phyloP scores from a whole-genome alignment of 2,888 invertebrate species.

The Lysandra coridon region DNA sequence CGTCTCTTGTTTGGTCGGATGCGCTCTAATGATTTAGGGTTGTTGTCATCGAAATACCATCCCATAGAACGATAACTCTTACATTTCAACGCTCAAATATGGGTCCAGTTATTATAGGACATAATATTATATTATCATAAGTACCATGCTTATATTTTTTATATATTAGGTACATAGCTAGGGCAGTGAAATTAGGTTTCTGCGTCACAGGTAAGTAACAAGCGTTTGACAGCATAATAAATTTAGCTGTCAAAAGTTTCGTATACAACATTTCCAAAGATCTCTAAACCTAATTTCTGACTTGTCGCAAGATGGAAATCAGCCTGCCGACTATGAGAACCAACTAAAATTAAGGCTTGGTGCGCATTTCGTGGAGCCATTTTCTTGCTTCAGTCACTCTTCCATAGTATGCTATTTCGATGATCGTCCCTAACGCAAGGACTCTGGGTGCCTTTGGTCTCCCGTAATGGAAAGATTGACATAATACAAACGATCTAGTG shows the following conservation, averaged over 20 bases:
- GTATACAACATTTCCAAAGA: too few relatives aligned
- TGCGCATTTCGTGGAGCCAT: neutral
- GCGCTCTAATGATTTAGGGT: slow-evolving; percentile 12
- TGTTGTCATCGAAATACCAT: neutral
- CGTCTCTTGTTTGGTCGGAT: neutral
- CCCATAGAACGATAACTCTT: neutral
- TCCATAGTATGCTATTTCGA: neutral
- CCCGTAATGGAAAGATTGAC: slow-evolving; percentile 17
- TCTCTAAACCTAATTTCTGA: too few relatives aligned
- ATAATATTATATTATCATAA: too few relatives aligned
- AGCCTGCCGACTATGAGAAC: neutral
- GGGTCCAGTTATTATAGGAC: too few relatives aligned
- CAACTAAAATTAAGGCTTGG: neutral
- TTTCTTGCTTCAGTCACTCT: neutral
- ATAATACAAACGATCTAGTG: neutral
- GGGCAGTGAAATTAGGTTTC: too few relatives aligned
- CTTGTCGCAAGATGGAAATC: too few relatives aligned
- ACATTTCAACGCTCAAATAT: too few relatives aligned
- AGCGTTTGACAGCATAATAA: neutral
- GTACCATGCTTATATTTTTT: too few relatives aligned
- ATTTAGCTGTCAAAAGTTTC: too few relatives aligned
- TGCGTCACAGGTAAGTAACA: neutral
- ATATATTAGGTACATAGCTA: too few relatives aligned
- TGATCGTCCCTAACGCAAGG: neutral
- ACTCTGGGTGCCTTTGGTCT: neutral